Evolutionary conservation across 2,797 vertebrate genomes (phyloP), one percentile per base, ranked within the genome.

Genomic region (Centroberyx gerrardi): DNA sequence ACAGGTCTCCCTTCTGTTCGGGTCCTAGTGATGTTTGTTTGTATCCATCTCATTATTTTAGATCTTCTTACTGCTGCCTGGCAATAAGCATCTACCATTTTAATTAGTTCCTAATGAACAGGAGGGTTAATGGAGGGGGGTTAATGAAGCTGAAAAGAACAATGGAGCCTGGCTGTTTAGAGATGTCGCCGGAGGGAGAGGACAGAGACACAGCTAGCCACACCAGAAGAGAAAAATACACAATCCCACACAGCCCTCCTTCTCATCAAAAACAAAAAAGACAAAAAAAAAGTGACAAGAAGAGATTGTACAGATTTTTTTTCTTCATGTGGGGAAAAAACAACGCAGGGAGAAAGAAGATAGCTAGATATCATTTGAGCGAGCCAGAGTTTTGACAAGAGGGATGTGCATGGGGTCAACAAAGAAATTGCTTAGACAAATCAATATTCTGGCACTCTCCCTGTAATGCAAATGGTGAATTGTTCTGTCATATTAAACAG

Each of bases 81-180:
- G 56, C 73, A 74, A 61, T 51, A 69, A 74, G 65, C 63, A 49
- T 60, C 54, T 40, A 31, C 29, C 74, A 29, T 75, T 87, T 83
- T 82, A 90, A 89, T 82, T 82, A 77, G 68, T 40, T 79, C 54
- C 65, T 81, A 71, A 83, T 76, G 74, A 74, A 76, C 56, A 74
- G 62, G 66, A 78, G 76, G 73, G 75, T 82, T 86, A 79, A 87
- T 71, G 72, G 53, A 83, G 54, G 33, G n/a, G 22, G 63, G 54
- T 72, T 71, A 81, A 51, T 80, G 80, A 68, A 78, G 86, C 84
- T 74, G 73, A 76, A 84, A 78, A n/a, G 62, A 83, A 80, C 80
- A 70, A 82, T 61, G 68, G 9, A 0, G 49, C 31, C 62, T 38
- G 68, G 36, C 54, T 76, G 67, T 65, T 69, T 9, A 53, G 61